These are phyloP conservation scores for Cydia strobilella DNA, from an alignment of 1,140 invertebrate genomes.

Conservation along the genomic window DNA sequence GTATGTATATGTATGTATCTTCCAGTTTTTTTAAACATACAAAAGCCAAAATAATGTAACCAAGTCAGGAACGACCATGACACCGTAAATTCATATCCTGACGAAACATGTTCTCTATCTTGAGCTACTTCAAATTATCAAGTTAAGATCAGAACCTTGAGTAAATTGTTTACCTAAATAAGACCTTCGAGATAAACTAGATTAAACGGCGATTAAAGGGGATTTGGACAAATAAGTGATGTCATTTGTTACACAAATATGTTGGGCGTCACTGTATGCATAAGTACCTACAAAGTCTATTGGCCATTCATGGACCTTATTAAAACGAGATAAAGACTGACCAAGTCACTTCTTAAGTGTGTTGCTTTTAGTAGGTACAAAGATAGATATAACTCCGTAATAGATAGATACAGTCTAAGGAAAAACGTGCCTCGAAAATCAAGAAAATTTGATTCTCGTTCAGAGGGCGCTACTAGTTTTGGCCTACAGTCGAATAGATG, in stretches of 20 bases:
- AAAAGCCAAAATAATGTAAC: background rate
- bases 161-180: constrained; percentile 43
- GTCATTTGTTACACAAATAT: constrained; percentile 22
- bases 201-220: constrained; percentile 41
- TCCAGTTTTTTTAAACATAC: background rate
- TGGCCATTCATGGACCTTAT: too few relatives aligned
- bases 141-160: constrained; percentile 17
- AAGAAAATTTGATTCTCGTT: too few relatives aligned
- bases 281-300: background rate
- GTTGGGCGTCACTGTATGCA: background rate
- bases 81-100: background rate
- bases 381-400: too few relatives aligned
- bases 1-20: background rate
- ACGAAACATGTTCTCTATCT: background rate
- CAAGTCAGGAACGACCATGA: background rate
- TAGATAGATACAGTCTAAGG: too few relatives aligned
- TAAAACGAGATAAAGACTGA: too few relatives aligned
- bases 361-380: background rate
- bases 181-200: constrained; percentile 35
- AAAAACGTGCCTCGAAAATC: too few relatives aligned
- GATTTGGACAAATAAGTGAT: constrained; percentile 38
- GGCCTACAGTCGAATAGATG: too few relatives aligned
- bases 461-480: too few relatives aligned
- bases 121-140: background rate
- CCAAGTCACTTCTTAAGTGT: too few relatives aligned